Percentiles rank a stretch among this genome's conserved stretches.
These are phyloP conservation scores for Brachionus sp. DNA, from an alignment of 1,140 invertebrate species.

Conservation along the genomic window DNA sequence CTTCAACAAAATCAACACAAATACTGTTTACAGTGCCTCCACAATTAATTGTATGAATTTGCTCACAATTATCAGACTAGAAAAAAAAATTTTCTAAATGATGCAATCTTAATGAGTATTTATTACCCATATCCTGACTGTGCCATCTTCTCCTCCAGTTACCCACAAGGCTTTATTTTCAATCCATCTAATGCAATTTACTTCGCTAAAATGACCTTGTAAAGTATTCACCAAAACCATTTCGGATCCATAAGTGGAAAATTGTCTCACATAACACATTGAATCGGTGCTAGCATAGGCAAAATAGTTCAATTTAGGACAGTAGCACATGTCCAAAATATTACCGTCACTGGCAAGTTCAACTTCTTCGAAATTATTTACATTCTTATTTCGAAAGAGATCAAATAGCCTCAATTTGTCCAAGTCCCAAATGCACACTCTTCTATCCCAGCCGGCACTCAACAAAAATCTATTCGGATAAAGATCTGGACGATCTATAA, in stretches of 20 bases:
- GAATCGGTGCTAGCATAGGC: conserved; percentile 58
- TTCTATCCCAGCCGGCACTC: conserved; percentile 58
- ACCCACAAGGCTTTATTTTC: conserved; percentile 53
- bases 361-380: conserved; percentile 43
- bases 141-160: conserved; percentile 57
- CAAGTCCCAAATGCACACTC: conserved; percentile 59
- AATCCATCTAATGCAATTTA: conserved; percentile 57
- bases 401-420: conserved; percentile 47
- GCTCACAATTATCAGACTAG: neutral
- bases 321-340: conserved; percentile 57
- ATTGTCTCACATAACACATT: conserved; percentile 59
- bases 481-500: conserved; percentile 52
- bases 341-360: conserved; percentile 56
- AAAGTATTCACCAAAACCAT: conserved; percentile 57
- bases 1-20: conserved; percentile 26
- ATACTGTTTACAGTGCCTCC: conserved; percentile 19
- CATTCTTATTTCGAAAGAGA: conserved; percentile 17
- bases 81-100: too few species aligned
- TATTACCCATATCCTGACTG: conserved; percentile 59
- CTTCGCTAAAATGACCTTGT: conserved; percentile 49
- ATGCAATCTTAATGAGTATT: too few species aligned
- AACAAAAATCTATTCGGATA: conserved; percentile 51
- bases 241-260: conserved; percentile 53
- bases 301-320: conserved; percentile 54
- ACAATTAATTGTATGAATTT: conserved; percentile 20